A percentile compares a stretch with the other conserved stretches of the same genome.
These are phyloP conservation scores for Cotesia vestalis DNA, from an alignment of 1,140 invertebrate species.

Conservation along the genomic window DNA sequence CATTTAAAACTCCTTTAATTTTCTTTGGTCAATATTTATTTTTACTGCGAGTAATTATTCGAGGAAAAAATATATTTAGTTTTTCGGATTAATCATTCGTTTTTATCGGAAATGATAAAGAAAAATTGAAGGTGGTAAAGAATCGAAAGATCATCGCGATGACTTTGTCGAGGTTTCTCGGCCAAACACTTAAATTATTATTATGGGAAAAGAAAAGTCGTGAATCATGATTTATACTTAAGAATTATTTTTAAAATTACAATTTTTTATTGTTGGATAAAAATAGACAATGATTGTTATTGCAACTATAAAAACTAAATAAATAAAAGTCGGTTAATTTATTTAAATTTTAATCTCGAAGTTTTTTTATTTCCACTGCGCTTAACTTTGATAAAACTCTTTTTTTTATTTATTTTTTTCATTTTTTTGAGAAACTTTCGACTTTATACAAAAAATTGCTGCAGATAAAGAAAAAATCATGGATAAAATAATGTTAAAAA, in stretches of 20 bases:
- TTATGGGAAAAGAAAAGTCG: constrained; percentile 7
- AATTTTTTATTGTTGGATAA: not conserved
- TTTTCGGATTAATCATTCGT: too few species aligned
- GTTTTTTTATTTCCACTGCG: not conserved
- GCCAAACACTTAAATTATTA: constrained; percentile 55
- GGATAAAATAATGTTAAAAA: too few species aligned
- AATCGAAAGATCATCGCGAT: constrained; percentile 14
- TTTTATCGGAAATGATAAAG: not conserved
- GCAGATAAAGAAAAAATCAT: too few species aligned
- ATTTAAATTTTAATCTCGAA: not conserved
- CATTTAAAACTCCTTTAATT: not conserved
- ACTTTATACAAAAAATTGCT: too few species aligned
- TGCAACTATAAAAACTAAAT: too few species aligned
- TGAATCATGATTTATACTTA: constrained; percentile 1
- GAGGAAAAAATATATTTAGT: too few species aligned
- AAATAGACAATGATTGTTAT: too few species aligned
- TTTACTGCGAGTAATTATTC: too few species aligned
- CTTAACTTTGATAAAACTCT: too few species aligned
- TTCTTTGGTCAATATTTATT: not conserved
- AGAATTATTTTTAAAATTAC: not conserved
- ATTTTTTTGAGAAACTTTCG: too few species aligned
- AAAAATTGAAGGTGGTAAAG: not conserved
- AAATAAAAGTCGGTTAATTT: constrained; percentile 4
- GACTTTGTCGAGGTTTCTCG: constrained; percentile 47
- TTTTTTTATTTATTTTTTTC: too few species aligned